Evolutionary conservation across 2,113 vertebrate genomes (phyloP).

Genomic region (Megaceryle maxima): DNA sequence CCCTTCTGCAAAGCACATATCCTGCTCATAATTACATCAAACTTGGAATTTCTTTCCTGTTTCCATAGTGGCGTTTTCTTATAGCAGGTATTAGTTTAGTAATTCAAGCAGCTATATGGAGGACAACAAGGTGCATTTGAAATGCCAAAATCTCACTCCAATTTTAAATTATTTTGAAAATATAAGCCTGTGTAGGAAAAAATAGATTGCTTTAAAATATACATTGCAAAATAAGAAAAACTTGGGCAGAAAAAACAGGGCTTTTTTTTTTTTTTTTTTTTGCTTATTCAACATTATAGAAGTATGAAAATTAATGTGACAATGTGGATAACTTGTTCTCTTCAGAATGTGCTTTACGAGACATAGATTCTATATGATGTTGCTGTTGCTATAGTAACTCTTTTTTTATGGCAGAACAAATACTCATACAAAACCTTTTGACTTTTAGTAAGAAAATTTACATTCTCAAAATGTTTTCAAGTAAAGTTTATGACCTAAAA

Average conservation of each 20-base stretch:
- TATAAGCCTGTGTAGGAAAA: not conserved
- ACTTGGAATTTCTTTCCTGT: not conserved
- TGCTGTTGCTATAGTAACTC: constrained; percentile 71
- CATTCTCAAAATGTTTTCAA: constrained; percentile 37
- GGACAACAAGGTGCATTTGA: not conserved
- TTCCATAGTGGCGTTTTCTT: not conserved
- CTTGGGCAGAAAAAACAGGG: not conserved
- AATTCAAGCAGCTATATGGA: not conserved
- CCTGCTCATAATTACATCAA: not conserved
- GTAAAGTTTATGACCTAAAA: constrained; percentile 52
- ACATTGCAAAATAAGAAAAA: not conserved
- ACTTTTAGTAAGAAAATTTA: constrained; percentile 42
- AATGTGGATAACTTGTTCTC: constrained; percentile 28
- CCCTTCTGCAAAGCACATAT: not conserved
- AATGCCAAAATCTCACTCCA: not conserved
- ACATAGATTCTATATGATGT: constrained; percentile 55
- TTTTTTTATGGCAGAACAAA: constrained; percentile 44
- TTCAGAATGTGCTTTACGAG: constrained; percentile 44
- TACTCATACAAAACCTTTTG: constrained; percentile 33
- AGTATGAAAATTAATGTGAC: constrained; percentile 63
- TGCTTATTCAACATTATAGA: constrained; percentile 7
- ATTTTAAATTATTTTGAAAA: not conserved
- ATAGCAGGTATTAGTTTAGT: not conserved
- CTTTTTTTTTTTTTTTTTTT: not conserved
- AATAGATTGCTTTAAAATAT: not conserved